These are phyloP conservation scores for Triops cancriformis DNA, from an alignment of 1,140 invertebrate genomes.

Conservation along the genomic window DNA sequence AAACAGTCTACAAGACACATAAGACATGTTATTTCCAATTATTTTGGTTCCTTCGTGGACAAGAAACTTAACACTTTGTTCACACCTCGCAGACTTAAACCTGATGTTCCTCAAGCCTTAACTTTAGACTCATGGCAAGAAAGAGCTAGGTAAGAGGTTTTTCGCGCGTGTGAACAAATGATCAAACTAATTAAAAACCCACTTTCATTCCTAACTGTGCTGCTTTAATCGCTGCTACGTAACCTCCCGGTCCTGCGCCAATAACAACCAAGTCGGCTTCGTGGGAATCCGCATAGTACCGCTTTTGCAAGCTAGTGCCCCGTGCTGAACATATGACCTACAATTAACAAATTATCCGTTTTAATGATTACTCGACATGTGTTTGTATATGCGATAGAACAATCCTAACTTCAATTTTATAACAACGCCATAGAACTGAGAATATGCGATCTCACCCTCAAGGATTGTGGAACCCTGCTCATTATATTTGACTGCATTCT, in stretches of 20 bases:
- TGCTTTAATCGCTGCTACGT: constrained; percentile 98
- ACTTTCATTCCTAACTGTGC: constrained; percentile 96
- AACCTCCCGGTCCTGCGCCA: constrained; percentile 96
- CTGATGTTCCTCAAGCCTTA: no score
- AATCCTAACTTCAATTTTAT: not conserved
- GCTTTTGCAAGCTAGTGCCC: not conserved
- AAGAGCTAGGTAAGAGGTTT: no score
- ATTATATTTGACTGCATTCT: not conserved
- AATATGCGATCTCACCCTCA: not conserved
- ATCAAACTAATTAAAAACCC: constrained; percentile 31
- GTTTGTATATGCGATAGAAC: no score
- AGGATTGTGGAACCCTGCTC: not conserved
- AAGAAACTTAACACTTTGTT: no score
- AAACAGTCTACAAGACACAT: constrained; percentile 65
- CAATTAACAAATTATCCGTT: not conserved
- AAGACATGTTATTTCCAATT: constrained; percentile 20
- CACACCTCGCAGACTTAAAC: no score
- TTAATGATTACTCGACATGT: no score
- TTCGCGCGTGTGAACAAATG: not conserved
- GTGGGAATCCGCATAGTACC: constrained; percentile 56
- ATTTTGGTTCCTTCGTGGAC: no score
- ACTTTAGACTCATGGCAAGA: no score
- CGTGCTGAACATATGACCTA: constrained; percentile 21
- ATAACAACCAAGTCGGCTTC: constrained; percentile 95
- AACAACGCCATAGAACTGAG: not conserved